Evolutionary conservation across 2,113 vertebrate genomes (phyloP), one percentile per base, ranked within the genome.

Genomic region (Spizaetus ornatus): DNA sequence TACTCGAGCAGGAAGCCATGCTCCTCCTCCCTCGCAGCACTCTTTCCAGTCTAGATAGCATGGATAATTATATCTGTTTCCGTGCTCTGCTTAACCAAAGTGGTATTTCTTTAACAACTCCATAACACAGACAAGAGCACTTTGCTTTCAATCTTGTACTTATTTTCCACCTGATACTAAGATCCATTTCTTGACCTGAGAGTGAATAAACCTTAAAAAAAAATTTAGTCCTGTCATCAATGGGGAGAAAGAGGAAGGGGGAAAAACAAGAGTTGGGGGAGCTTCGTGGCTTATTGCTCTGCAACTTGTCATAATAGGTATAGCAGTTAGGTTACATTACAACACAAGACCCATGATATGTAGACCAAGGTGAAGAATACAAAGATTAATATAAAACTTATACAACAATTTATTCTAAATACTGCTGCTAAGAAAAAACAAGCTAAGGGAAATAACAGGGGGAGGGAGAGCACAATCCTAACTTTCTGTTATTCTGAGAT

Each of bases 101-200:
- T 70, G 36, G 40, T 82, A 72, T 95, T 95, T 93, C 91, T 95
- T 93, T 73, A 96, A 92, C 84, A 96, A 88, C 88, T 95, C 92
- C 78, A 96, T 38, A 94, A 84, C 79, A 86, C 22, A 91, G 48
- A 65, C 31, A 94, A 59, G 22, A 93, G 45, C 86, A 94, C 66
- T 96, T 78, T 70, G 42, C 53, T 66, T 83, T 85, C 69, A 70
- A 58, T 81, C 74, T 69, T 84, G 40, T 48, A 71, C 84, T 87
- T 95, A 91, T 90, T 90, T 93, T 66, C 59, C 82, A 86, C n/a
- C 13, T 81, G 76, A 65, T 79, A 87, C 26, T 65, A 90, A 90
- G 15, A 80, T n/a, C n/a, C 9, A 56, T 82, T 97, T 93, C 90
- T 61, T 91, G 76, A 79, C 72, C n/a, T 47, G 18, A 79, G 43